Evolutionary conservation across 2,797 vertebrate genomes (phyloP).

Genomic region (Paguma larvata): DNA sequence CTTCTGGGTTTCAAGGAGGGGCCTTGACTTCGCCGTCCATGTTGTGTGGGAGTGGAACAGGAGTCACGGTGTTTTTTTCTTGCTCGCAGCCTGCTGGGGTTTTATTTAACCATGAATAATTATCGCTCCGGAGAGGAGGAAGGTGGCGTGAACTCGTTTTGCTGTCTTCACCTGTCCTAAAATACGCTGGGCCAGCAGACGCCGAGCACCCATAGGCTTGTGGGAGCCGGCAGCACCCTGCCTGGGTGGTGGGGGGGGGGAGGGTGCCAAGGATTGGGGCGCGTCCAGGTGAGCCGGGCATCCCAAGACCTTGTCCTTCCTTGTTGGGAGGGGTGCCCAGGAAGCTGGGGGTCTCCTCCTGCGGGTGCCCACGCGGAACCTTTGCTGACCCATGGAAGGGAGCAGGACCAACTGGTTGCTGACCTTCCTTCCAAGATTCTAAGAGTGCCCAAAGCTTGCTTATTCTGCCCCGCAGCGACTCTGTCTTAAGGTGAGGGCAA

Average conservation of each 20-base stretch:
- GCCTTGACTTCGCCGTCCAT: not conserved
- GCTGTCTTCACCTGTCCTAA: not conserved
- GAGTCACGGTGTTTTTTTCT: not conserved
- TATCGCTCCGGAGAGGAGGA: not conserved
- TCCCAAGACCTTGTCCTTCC: not conserved
- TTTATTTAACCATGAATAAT: slow-evolving; percentile 52
- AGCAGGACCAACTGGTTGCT: not conserved
- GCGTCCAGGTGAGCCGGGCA: no score
- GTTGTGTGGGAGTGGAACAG: slow-evolving; percentile 49
- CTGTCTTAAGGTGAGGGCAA: no score
- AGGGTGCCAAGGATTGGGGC: not conserved
- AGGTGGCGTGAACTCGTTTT: slow-evolving; percentile 9
- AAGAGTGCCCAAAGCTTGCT: not conserved
- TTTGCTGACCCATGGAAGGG: not conserved
- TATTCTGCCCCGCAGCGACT: not conserved
- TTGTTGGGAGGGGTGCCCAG: not conserved
- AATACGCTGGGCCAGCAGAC: not conserved
- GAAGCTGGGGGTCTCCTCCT: not conserved
- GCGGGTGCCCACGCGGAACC: not conserved
- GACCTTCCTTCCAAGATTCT: not conserved
- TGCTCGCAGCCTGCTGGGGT: not conserved
- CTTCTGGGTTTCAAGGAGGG: not conserved
- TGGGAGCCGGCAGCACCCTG: not conserved
- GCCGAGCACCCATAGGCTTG: fast-evolving
- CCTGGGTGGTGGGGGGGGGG: no score